Evolutionary conservation across 2,113 vertebrate genomes (phyloP), one percentile per base, ranked within the genome.

Genomic region (Cricetomys ansorgei): DNA sequence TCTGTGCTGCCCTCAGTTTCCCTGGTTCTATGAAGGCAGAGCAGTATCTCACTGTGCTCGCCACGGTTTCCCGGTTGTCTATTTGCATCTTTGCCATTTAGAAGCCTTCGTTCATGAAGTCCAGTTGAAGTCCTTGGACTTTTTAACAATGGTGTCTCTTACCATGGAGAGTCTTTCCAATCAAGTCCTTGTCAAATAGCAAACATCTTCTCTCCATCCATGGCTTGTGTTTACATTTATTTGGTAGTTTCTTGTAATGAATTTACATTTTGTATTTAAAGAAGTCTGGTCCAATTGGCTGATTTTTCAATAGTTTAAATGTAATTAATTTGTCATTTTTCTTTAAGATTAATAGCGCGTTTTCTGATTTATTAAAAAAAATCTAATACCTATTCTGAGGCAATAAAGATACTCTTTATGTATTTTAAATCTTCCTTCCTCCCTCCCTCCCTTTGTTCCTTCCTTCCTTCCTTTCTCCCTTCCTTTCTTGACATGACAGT

Each of bases 361-460:
- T 94, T 93, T 94, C 59, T 93, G 45, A 15, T 9, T 70, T 81
- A 9, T 64, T 92, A 53, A 92, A 89, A 15, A 85, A 67, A 80
- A n/a, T n/a, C 69, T 1, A 91, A 17, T 69, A 9, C 43, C 50
- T 88, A n/a, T 0, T 4, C 16, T 29, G 70, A 72, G 23, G 13
- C 40, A 23, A 69, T 75, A 50, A 92, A 92, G 40, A 92, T 85
- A 65, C 55, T 80, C 29, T 85, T 43, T 34, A 84, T 9, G 23
- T 55, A 17, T 37, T 79, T 16, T 79, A 79, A 79, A 79, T 25
- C 27, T 79, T 23, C 55, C 50, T 64, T 45, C n/a, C n/a, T n/a
- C n/a, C n/a, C n/a, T n/a, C n/a, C n/a, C n/a, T n/a, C n/a, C n/a
- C n/a, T n/a, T n/a, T n/a, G n/a, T n/a, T n/a, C n/a, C n/a, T n/a